phyloP scores from a whole-genome alignment of 2,888 invertebrate species.

The Crepidodera aurea region DNA sequence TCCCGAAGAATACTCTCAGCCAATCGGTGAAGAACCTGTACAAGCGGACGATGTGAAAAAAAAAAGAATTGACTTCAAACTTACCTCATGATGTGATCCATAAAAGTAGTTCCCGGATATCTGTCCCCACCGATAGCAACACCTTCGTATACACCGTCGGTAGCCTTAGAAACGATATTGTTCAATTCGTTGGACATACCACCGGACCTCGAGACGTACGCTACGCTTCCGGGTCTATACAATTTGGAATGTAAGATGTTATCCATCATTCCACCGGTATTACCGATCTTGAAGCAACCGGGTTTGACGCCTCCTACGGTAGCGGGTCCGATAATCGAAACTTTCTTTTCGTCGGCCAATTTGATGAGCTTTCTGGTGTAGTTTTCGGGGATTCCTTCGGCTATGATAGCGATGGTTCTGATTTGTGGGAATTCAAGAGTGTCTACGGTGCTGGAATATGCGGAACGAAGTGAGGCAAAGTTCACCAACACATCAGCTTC shows the following conservation, averaged over 20 bases:
- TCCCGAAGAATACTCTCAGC: too few species aligned
- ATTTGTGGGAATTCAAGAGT: constrained; percentile 94
- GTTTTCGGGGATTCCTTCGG: constrained; percentile 99
- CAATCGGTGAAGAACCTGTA: too few species aligned
- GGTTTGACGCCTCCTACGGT: constrained; percentile 98
- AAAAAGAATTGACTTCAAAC: too few species aligned
- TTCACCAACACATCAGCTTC: constrained; percentile 96
- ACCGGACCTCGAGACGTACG: constrained; percentile 97
- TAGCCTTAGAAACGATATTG: constrained; percentile 95
- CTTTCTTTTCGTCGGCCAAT: constrained; percentile 78
- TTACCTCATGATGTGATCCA: constrained; percentile 90
- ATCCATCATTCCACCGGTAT: constrained; percentile 99
- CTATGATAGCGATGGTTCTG: constrained; percentile 96
- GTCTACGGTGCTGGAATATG: constrained; percentile 95
- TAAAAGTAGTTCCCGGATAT: constrained; percentile 97
- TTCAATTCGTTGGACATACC: constrained; percentile 99
- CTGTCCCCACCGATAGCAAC: constrained; percentile 95
- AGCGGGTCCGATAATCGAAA: constrained; percentile 71
- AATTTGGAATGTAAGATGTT: constrained; percentile 97
- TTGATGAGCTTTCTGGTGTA: constrained; percentile 93
- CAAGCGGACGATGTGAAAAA: too few species aligned
- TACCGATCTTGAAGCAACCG: constrained; percentile 98
- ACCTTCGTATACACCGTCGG: constrained; percentile 97
- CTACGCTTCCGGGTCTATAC: constrained; percentile 95
- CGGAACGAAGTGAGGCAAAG: constrained; percentile 97